Percentiles rank a stretch among this genome's conserved stretches.
Conservation (phyloP, 2,888 invertebrate genomes). For the Metallyticus violacea region DNA sequence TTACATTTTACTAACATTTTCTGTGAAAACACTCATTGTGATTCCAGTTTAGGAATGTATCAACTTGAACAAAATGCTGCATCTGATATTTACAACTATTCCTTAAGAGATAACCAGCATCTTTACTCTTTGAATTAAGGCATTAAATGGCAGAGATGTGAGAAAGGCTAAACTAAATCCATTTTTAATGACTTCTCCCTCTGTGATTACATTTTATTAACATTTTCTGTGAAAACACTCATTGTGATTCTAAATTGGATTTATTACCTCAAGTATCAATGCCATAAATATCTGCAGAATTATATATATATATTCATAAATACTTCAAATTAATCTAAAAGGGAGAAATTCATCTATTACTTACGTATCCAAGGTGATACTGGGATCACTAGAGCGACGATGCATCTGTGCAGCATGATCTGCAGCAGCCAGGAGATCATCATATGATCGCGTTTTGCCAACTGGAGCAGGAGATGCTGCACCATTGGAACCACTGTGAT, state of each 20-base stretch:
- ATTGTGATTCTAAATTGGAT: neutral
- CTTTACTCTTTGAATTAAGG: too few species aligned
- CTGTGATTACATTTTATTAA: too few species aligned
- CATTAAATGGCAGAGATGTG: too few species aligned
- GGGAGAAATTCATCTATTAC: constrained; percentile 34
- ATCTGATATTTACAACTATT: too few species aligned
- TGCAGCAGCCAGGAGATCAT: constrained; percentile 70
- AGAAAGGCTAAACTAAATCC: too few species aligned
- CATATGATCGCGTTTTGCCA: constrained; percentile 71
- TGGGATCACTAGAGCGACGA: constrained; percentile 82
- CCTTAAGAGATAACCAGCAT: too few species aligned
- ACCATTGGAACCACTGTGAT: constrained; percentile 30
- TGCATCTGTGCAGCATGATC: constrained; percentile 55
- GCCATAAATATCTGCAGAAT: neutral
- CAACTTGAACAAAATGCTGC: too few species aligned
- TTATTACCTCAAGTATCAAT: neutral
- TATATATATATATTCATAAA: neutral
- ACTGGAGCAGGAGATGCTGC: constrained; percentile 41
- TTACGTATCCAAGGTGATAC: constrained; percentile 72
- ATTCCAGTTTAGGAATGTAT: too few species aligned
- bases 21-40: neutral
- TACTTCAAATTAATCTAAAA: neutral
- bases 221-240: neutral
- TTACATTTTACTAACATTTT: neutral
- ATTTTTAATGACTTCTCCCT: too few species aligned